phyloP scores from a whole-genome alignment of 2,888 invertebrate genomes.

The Callyntrura sp. region DNA sequence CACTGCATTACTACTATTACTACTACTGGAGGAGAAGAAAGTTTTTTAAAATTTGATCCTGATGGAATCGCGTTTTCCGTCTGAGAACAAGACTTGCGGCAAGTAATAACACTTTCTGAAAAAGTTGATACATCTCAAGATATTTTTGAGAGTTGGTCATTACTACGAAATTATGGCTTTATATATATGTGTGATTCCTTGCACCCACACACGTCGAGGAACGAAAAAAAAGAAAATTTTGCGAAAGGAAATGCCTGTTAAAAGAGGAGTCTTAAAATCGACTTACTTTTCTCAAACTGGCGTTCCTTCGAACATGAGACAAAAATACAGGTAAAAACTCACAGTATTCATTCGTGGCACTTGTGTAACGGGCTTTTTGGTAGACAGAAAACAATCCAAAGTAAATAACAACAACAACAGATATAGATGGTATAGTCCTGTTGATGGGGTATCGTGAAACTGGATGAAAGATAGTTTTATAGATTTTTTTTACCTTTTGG shows the following conservation, averaged over 20 bases:
- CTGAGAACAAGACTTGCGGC: not conserved
- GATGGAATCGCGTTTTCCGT: not conserved
- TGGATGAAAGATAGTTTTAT: no score
- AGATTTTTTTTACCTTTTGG: slow-evolving; percentile 92
- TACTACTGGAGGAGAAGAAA: not conserved
- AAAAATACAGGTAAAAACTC: no score
- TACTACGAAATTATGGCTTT: not conserved
- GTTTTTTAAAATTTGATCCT: not conserved
- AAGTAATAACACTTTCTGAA: not conserved
- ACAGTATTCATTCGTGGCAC: not conserved
- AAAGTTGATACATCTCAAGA: not conserved
- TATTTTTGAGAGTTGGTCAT: slow-evolving; percentile 11
- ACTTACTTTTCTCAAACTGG: slow-evolving; percentile 90
- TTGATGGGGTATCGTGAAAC: not conserved
- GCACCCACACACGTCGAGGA: not conserved
- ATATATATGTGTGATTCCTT: not conserved
- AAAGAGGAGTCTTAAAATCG: not conserved
- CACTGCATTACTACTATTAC: not conserved
- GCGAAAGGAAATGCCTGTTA: not conserved
- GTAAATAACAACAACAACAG: no score
- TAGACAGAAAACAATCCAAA: no score
- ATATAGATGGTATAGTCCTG: no score
- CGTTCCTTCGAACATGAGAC: slow-evolving; percentile 95
- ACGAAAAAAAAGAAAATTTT: not conserved
- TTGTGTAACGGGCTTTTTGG: no score